Base-by-base conservation (phyloP, 37 sponge, comb jelly and placozoan genomes). In the Tethya wilhelma region DNA sequence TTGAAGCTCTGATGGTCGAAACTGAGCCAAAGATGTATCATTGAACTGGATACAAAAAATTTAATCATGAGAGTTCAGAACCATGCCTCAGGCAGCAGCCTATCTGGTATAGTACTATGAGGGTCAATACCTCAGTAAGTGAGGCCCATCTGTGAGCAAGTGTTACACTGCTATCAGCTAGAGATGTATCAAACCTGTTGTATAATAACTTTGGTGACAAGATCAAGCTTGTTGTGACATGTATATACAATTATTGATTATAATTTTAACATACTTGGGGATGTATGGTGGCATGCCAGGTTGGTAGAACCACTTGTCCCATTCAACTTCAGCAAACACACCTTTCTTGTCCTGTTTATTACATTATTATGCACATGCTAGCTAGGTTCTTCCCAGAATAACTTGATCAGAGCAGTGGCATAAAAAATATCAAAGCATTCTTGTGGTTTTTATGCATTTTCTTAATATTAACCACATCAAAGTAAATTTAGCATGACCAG, bases 211-310 rank as follows among this genome's bases (percentile, higher is more conserved):
- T n/a, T n/a, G n/a, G n/a, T 49, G 9, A 14, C 9, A 14, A 9
- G 9, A 9, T 14, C 9, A 19, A 19, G 53, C 53, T 49, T 9
- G 14, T 49, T 19, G 14, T 49, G 14, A 14, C 14, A 19, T 49
- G 53, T 14, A 49, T 9, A 49, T 49, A 19, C 9, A 9, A 49
- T 9, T 14, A 9, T 49, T n/a, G n/a, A n/a, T 14, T 49, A 9
- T 49, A 49, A 19, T 19, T 49, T 33, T 59, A 57, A 67, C 74
- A 73, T 56, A 89, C 89, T 67, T 28, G 64, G 90, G 90, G n/a
- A 32, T 77, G 69, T 60, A 71, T 1, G 89, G 86, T 38, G 97
- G 97, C 87, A 96, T 87, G n/a, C 97, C 97, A 53, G 91, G 91
- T 41, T 64, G 58, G 56, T 80, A 76, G 17, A 96, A 67, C 97